These are phyloP conservation scores for Ardeotis arabs DNA, from an alignment of 2,113 vertebrate genomes.

Conservation along the genomic window DNA sequence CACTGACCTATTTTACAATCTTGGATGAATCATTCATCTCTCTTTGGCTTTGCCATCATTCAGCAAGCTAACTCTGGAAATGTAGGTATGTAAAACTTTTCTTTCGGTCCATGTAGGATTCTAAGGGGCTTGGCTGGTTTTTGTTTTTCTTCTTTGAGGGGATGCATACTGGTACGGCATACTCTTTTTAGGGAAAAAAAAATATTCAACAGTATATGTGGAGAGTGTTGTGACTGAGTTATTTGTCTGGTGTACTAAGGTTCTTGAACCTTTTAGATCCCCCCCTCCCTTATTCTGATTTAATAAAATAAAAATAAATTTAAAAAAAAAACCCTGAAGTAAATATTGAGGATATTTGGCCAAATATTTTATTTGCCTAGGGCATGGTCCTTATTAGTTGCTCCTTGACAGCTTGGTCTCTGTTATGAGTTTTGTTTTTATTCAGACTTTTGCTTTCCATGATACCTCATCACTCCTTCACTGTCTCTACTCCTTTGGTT, in stretches of 20 bases:
- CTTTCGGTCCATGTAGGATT: background rate
- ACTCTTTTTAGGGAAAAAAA: background rate
- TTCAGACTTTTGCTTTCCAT: background rate
- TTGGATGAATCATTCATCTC: background rate
- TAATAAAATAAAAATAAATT: background rate
- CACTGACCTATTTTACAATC: background rate
- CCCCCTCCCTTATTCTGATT: accelerated
- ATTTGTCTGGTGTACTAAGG: background rate
- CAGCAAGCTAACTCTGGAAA: background rate
- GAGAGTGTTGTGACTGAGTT: background rate
- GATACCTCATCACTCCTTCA: background rate
- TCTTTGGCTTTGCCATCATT: background rate
- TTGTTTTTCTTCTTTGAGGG: background rate
- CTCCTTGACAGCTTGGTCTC: background rate
- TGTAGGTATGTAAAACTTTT: background rate
- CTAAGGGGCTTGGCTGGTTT: background rate
- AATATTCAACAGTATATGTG: background rate
- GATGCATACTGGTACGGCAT: background rate
- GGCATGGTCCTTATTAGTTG: background rate
- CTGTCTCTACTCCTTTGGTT: background rate
- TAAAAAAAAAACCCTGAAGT: background rate
- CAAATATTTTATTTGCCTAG: background rate
- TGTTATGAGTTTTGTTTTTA: background rate
- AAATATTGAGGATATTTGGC: background rate
- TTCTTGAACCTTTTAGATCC: background rate